Base-by-base conservation (phyloP, 2,888 invertebrate genomes). In the Dinocampus coccinellae region DNA sequence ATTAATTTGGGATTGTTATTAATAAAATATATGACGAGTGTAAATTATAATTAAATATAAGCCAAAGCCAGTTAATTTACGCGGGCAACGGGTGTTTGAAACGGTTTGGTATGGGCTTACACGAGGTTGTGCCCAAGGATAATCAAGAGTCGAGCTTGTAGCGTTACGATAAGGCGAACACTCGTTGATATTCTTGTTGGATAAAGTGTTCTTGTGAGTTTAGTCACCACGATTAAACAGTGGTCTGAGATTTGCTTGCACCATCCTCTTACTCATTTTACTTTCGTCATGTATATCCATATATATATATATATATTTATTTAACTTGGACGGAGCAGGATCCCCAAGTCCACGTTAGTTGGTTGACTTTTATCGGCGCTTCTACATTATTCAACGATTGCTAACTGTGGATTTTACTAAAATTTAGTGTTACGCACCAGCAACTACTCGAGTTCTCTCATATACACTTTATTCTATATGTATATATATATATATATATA, bases 361-460 rank as follows among this genome's bases (percentile, higher is more conserved):
- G 36, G n/a, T 63, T 47, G 73, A 67, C 76, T 63, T 73, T 76
- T 76, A 75, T 73, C 73, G 70, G 55, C 66, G 69, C 71, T 74
- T 73, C 69, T 78, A 73, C 75, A 78, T 78, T 76, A 78, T 78
- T 78, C 78, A 78, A 77, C 78, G 73, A 73, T 74, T 74, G 73
- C 62, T 69, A 73, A 75, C 75, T 75, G 65, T 74, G 71, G 72
- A 67, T 73, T 75, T 66, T 75, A 73, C 75, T 74, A 75, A 76
- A 78, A 76, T 78, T 77, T 70, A 73, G 69, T 36, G 47, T 24
- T 47, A 53, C 53, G 65, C 67, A 53, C 33, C 16, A 29, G 36
- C 47, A 47, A 47, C 47, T 16, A 47, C 47, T 47, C 20, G 16
- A 16, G 3, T 47, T 16, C 16, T 3, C 13, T 7, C 47, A 7